These are phyloP conservation scores for Eudyptes chrysolophus DNA, from an alignment of 2,113 vertebrate species.

Conservation along the genomic window DNA sequence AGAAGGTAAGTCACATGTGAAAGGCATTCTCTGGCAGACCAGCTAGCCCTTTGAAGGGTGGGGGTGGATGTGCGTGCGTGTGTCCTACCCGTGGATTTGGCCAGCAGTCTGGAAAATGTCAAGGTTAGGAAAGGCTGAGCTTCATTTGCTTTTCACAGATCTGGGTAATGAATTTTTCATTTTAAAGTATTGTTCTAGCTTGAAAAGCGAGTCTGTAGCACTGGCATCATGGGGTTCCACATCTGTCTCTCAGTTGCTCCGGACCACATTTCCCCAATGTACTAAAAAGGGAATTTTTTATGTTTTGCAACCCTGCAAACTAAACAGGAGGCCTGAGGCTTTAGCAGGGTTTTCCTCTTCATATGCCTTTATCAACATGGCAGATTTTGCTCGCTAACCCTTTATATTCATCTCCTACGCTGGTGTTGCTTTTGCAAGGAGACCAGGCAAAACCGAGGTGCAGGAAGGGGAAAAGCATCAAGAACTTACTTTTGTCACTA, in stretches of 20 bases:
- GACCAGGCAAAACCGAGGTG: not conserved
- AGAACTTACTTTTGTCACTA: not conserved
- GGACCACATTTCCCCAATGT: not conserved
- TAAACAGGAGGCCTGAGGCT: not conserved
- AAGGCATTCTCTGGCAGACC: not conserved
- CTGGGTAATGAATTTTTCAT: slow-evolving; percentile 54
- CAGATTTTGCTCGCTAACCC: not conserved
- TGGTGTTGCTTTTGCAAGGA: not conserved
- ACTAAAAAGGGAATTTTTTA: not conserved
- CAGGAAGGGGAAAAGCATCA: not conserved
- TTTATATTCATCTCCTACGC: not conserved
- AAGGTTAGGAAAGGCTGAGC: slow-evolving; percentile 60
- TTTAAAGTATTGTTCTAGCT: slow-evolving; percentile 49
- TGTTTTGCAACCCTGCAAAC: slow-evolving; percentile 6
- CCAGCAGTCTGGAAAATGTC: slow-evolving; percentile 64
- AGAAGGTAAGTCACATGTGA: slow-evolving; percentile 13
- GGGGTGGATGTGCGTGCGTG: not conserved
- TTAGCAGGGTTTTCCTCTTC: not conserved
- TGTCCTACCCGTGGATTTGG: slow-evolving; percentile 36
- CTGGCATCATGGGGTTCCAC: slow-evolving; percentile 26
- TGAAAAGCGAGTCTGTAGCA: not conserved
- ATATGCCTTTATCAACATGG: not conserved
- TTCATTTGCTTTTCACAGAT: slow-evolving; percentile 51
- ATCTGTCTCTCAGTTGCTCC: slow-evolving; percentile 23
- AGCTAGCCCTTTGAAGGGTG: slow-evolving; percentile 23